Base-by-base conservation (phyloP, 2,888 invertebrate genomes). In the Caradrina kadenii region DNA sequence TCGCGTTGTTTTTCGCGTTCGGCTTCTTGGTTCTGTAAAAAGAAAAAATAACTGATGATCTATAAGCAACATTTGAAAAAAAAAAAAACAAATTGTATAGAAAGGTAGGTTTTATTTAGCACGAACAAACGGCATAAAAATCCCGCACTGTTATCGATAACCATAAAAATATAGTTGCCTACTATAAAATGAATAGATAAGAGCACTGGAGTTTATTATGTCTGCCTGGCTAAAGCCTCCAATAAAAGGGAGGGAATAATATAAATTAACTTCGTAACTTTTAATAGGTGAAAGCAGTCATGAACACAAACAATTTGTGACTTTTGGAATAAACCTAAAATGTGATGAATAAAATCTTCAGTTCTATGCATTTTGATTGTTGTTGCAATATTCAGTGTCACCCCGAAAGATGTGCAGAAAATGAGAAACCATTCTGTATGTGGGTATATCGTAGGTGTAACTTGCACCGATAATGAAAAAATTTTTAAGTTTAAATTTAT, bases 1-100 rank as follows among this genome's bases (percentile, higher is more conserved):
- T 96, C 96, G 1, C 96, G 89, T 66, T 92, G 86, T 90, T 96
- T 95, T 86, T 96, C 94, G 48, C 94, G 87, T 79, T 94, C 92
- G 1, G 90, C 89, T 90, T 96, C 94, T 87, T 94, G 93, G 74
- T 88, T 93, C 96, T 96, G 89, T 50, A 68, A 66, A 62, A 26
- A 26, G 1, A 60, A 22, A 39, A 42, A 59, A 45, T n/a, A 0
- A 26, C 56, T 21, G 7, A 17, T 15, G n/a, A n/a, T n/a, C n/a
- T n/a, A n/a, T n/a, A n/a, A n/a, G n/a, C n/a, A n/a, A n/a, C n/a
- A n/a, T n/a, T n/a, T n/a, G n/a, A n/a, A n/a, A n/a, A n/a, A n/a
- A n/a, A n/a, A 2, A 17, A 45, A 17, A 17, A 6, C 0, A 17
- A 45, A 17, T 45, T 5, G 15, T 5, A 17, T 45, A 45, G 17